These are phyloP conservation scores for Periparus ater DNA, from an alignment of 2,797 vertebrate genomes.

Conservation along the genomic window DNA sequence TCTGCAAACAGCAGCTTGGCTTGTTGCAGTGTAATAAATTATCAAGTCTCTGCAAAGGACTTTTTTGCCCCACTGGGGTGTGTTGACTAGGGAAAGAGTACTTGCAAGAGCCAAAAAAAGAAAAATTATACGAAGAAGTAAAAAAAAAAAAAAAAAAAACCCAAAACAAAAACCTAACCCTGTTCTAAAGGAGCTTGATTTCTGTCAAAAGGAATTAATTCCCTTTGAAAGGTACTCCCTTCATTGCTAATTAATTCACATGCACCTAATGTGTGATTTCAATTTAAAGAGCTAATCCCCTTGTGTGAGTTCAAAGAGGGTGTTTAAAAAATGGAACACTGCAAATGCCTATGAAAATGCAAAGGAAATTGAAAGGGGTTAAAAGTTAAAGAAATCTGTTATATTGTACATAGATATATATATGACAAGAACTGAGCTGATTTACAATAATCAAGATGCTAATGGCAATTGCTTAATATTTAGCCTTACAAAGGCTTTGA, in stretches of 20 bases:
- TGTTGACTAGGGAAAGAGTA: not conserved
- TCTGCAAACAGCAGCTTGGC: not conserved
- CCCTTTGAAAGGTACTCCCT: conserved; percentile 6
- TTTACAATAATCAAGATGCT: not conserved
- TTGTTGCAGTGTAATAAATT: not conserved
- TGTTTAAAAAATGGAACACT: not conserved
- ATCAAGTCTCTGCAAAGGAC: not conserved
- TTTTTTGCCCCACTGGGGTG: not conserved
- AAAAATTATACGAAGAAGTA: not conserved
- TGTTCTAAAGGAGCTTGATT: not conserved
- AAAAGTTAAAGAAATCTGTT: not conserved
- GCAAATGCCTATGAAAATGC: not conserved
- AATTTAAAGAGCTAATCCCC: conserved; percentile 26
- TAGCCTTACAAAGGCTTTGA: not conserved
- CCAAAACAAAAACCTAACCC: fast-evolving
- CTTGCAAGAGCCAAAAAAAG: not conserved
- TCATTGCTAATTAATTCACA: conserved; percentile 22
- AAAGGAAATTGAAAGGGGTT: not conserved
- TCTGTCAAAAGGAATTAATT: not conserved
- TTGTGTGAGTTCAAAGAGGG: not conserved
- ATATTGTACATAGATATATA: not conserved
- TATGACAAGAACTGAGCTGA: not conserved
- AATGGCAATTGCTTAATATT: not conserved
- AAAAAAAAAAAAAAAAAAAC: not conserved
- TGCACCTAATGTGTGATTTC: conserved; percentile 13